Conservation (phyloP, 2,113 vertebrate species). For the Oncorhynchus kisutch region DNA sequence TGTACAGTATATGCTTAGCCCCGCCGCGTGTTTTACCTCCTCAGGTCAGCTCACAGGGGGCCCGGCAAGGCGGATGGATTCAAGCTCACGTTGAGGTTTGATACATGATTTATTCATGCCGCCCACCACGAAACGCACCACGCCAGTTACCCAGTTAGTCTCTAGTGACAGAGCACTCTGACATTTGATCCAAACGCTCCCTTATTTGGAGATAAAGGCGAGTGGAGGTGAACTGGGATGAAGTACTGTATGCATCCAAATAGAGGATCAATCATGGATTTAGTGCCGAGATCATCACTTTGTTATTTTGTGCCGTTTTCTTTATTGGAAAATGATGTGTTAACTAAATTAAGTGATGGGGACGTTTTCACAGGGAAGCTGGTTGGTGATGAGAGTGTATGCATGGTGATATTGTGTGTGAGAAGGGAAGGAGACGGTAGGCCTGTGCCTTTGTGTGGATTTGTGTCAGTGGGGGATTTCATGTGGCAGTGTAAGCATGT, state of each 20-base stretch:
- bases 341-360: slow-evolving; percentile 24
- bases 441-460: slow-evolving; percentile 28
- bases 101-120: slow-evolving; percentile 69
- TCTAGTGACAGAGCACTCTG: slow-evolving; percentile 37
- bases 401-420: neutral
- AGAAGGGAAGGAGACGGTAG: neutral
- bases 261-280: slow-evolving; percentile 28
- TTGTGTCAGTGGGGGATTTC: slow-evolving; percentile 48
- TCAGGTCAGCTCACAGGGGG: slow-evolving; percentile 50
- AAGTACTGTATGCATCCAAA: slow-evolving; percentile 29
- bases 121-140: neutral
- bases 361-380: slow-evolving; percentile 6
- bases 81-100: slow-evolving; percentile 53
- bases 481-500: slow-evolving; percentile 29
- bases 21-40: slow-evolving; percentile 41
- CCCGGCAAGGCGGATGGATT: slow-evolving; percentile 41
- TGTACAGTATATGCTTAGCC: slow-evolving; percentile 55
- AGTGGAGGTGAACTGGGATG: slow-evolving; percentile 2
- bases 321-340: too few species aligned
- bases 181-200: slow-evolving; percentile 55
- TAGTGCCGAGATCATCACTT: neutral
- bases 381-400: neutral
- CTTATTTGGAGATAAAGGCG: slow-evolving; percentile 32
- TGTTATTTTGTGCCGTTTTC: neutral
- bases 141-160: slow-evolving; percentile 19